Percentiles rank a stretch among this genome's conserved stretches.
Conservation (phyloP, 2,888 invertebrate genomes). For the Linnaemya tessellans region DNA sequence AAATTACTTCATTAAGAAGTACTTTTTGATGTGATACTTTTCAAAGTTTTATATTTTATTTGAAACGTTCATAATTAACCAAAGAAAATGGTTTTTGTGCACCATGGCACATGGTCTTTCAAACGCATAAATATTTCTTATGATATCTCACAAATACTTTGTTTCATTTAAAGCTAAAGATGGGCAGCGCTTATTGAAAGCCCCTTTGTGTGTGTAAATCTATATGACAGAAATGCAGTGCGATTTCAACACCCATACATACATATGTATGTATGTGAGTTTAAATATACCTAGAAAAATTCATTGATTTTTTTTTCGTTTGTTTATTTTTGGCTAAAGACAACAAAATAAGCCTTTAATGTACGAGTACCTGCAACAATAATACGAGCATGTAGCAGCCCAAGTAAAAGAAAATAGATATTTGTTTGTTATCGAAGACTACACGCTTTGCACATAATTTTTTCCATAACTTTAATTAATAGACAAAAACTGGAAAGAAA, state of each 20-base stretch:
- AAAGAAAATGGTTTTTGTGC: too few species aligned
- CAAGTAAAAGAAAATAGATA: background rate
- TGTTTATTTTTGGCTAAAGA: conserved; percentile 8
- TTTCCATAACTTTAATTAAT: conserved; percentile 14
- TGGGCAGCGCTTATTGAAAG: too few species aligned
- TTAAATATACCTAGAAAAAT: background rate
- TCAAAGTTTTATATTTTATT: too few species aligned
- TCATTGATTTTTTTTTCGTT: conserved; percentile 54
- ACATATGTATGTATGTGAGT: background rate
- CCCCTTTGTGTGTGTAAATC: too few species aligned
- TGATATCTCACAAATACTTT: too few species aligned
- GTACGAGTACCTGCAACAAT: background rate
- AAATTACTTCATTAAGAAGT: too few species aligned
- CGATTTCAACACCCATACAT: background rate
- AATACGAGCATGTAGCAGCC: conserved; percentile 2
- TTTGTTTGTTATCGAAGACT: conserved; percentile 6
- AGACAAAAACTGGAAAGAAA: conserved; percentile 42
- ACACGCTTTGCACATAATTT: conserved; percentile 16
- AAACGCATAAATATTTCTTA: too few species aligned
- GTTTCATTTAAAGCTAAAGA: too few species aligned
- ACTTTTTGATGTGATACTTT: too few species aligned
- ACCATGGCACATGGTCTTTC: too few species aligned
- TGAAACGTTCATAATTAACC: too few species aligned
- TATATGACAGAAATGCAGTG: too few species aligned
- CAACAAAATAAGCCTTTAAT: conserved; percentile 42